Conservation (phyloP, 1,140 invertebrate genomes). For the Drosophila yakuba region DNA sequence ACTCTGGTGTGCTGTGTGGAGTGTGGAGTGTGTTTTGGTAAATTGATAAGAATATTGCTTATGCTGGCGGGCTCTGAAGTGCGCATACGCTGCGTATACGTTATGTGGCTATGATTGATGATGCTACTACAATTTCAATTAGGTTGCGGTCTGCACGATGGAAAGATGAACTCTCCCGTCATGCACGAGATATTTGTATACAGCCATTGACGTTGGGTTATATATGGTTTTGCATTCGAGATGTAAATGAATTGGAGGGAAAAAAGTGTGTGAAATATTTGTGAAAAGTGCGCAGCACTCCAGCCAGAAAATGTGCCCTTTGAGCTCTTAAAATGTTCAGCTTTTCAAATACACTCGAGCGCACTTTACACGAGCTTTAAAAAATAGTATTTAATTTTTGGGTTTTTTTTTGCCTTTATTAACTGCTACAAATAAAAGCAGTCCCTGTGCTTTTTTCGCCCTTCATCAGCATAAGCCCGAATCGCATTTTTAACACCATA, state of each 20-base stretch:
- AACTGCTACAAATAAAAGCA: conserved; percentile 32
- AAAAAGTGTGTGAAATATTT: conserved; percentile 9
- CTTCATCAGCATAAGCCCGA: conserved; percentile 12
- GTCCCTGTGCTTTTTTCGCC: not conserved
- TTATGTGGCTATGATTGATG: conserved; percentile 67
- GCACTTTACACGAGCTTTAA: not conserved
- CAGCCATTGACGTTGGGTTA: conserved; percentile 35
- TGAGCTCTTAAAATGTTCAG: conserved; percentile 2
- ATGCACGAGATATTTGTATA: conserved; percentile 30
- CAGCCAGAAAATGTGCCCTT: conserved; percentile 3
- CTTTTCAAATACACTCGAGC: not conserved
- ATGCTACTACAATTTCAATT: conserved; percentile 71
- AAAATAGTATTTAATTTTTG: conserved; percentile 6
- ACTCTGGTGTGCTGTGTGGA: not conserved
- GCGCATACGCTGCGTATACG: conserved; percentile 55
- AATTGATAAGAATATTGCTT: conserved; percentile 73
- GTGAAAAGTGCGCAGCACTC: conserved; percentile 1
- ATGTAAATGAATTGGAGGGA: conserved; percentile 29
- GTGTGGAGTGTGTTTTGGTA: conserved; percentile 48
- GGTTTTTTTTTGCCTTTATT: conserved; percentile 30
- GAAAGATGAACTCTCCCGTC: conserved; percentile 39
- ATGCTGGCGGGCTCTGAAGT: conserved; percentile 49
- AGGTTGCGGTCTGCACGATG: conserved; percentile 44
- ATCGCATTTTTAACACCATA: conserved; percentile 26
- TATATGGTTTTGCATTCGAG: conserved; percentile 25